phyloP scores from a whole-genome alignment of 2,113 vertebrate genomes.

The Alethe diademata region DNA sequence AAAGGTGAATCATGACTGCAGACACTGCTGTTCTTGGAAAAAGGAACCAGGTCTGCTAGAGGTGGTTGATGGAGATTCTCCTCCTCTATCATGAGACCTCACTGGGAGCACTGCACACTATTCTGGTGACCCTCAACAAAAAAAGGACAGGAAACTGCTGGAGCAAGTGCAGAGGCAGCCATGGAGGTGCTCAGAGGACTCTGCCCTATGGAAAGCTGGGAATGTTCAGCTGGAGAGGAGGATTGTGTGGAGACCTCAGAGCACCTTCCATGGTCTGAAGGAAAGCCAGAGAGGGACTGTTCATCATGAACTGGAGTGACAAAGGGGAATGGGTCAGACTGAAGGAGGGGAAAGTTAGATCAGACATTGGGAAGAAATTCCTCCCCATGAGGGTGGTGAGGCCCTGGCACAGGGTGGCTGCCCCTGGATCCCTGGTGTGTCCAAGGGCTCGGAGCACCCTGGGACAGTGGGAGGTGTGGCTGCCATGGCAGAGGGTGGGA shows the following conservation, averaged over 20 bases:
- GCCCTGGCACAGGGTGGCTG: not conserved
- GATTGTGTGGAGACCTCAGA: not conserved
- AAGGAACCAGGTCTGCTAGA: not conserved
- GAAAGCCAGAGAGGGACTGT: not conserved
- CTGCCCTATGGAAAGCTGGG: fast-evolving
- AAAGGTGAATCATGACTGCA: not conserved
- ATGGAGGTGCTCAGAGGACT: fast-evolving
- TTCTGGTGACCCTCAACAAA: not conserved
- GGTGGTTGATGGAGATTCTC: not conserved
- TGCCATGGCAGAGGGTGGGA: not conserved
- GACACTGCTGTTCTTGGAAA: not conserved
- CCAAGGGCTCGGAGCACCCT: not conserved
- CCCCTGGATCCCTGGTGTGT: not conserved
- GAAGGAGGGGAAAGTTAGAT: not conserved
- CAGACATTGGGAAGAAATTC: not conserved
- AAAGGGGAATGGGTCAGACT: not conserved
- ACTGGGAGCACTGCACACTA: not conserved
- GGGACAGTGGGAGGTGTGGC: not conserved
- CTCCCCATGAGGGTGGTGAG: fast-evolving
- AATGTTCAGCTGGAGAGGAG: not conserved
- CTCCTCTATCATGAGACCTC: not conserved
- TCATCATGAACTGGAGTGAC: not conserved
- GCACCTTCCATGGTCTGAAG: not conserved
- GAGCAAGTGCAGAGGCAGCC: not conserved
- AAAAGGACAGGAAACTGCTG: not conserved